Percentiles rank a stretch among this genome's conserved stretches.
phyloP scores from a whole-genome alignment of 2,113 vertebrate genomes.

The Calidris pugnax region DNA sequence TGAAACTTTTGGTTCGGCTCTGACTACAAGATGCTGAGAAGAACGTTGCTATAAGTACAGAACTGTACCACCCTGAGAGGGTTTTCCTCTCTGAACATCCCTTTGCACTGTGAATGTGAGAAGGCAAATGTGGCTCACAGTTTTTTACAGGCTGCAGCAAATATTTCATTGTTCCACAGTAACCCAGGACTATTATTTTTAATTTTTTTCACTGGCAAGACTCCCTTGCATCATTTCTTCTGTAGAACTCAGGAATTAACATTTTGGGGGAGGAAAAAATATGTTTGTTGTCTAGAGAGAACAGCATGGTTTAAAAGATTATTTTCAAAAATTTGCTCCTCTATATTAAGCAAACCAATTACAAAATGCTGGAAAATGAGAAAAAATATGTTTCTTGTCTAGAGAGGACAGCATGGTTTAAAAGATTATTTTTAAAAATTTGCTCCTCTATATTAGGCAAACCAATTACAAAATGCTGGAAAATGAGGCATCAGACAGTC shows the following conservation, averaged over 20 bases:
- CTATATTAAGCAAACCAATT: neutral
- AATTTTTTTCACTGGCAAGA: neutral
- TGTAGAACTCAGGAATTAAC: neutral
- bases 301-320: neutral
- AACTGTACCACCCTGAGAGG: neutral
- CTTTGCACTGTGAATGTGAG: neutral
- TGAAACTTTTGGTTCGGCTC: neutral
- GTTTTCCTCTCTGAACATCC: neutral
- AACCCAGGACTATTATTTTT: neutral
- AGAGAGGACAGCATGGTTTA: neutral
- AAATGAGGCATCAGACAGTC: neutral
- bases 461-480: neutral
- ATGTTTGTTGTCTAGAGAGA: neutral
- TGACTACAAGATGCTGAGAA: neutral
- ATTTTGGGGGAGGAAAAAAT: neutral
- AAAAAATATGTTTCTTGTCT: neutral
- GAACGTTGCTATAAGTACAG: accelerated
- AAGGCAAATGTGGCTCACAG: neutral
- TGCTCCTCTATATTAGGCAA: neutral
- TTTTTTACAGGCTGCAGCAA: neutral
- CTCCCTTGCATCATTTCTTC: neutral
- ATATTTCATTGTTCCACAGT: neutral
- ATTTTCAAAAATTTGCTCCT: neutral
- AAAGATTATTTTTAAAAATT: neutral
- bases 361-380: neutral